phyloP scores from a whole-genome alignment of 2,113 vertebrate genomes.

The Eurypyga helias region DNA sequence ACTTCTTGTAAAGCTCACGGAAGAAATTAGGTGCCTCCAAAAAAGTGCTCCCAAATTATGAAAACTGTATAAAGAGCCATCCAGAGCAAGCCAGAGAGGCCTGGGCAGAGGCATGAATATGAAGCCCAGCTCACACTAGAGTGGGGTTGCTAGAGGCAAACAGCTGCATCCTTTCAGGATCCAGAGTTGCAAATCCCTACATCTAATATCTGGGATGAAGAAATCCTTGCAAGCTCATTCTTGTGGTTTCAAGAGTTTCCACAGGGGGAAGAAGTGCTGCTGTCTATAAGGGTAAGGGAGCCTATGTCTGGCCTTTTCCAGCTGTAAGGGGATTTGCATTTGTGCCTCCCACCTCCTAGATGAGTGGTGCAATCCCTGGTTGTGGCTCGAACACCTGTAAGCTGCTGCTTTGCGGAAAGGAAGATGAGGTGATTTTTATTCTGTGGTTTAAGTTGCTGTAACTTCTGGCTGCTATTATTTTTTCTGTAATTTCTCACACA shows the following conservation, averaged over 20 bases:
- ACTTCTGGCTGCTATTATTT: not conserved
- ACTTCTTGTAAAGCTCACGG: not conserved
- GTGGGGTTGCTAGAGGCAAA: not conserved
- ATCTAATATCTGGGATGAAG: not conserved
- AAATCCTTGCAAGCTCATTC: not conserved
- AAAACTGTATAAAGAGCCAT: not conserved
- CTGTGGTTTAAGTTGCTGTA: not conserved
- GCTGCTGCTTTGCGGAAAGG: not conserved
- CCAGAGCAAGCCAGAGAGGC: not conserved
- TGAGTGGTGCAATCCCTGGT: not conserved
- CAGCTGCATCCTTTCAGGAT: not conserved
- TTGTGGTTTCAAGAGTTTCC: not conserved
- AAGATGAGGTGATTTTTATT: not conserved
- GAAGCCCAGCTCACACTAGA: not conserved
- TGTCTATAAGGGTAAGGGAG: not conserved
- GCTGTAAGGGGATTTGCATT: not conserved
- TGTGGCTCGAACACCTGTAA: not conserved
- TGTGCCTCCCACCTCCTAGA: not conserved
- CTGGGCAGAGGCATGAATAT: not conserved
- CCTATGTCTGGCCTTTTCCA: not conserved
- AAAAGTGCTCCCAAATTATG: accelerated
- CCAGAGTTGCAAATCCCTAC: not conserved
- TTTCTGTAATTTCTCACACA: not conserved
- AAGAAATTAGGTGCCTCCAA: not conserved
- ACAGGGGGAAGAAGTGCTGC: not conserved